phyloP scores from a whole-genome alignment of 2,113 vertebrate genomes.

The Hippolais icterina region DNA sequence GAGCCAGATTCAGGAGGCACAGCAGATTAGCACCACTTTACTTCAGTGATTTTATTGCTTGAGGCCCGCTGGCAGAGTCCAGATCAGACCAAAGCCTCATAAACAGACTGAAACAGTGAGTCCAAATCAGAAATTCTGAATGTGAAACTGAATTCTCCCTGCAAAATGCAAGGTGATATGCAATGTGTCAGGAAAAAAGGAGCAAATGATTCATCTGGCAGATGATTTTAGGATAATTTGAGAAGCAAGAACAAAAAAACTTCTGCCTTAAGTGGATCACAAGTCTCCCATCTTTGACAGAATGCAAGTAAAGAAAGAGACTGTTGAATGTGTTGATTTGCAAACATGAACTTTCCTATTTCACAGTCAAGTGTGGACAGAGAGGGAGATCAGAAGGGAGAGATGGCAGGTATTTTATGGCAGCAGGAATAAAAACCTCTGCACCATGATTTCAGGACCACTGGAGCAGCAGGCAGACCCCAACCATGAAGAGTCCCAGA shows the following conservation, averaged over 20 bases:
- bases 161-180: background rate
- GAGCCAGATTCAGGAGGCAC: background rate
- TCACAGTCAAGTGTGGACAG: background rate
- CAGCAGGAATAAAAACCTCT: background rate
- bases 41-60: background rate
- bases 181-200: background rate
- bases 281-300: background rate
- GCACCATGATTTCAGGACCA: background rate
- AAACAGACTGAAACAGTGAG: background rate
- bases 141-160: background rate
- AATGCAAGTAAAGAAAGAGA: background rate
- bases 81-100: background rate
- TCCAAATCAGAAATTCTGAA: background rate
- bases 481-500: background rate
- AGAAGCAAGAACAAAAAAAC: background rate
- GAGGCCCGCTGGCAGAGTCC: background rate
- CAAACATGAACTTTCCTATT: background rate
- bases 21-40: background rate
- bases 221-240: background rate
- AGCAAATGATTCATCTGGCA: background rate
- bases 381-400: background rate
- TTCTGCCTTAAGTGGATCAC: background rate
- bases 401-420: background rate
- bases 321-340: background rate
- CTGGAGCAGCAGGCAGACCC: background rate